A percentile compares a stretch with the other conserved stretches of the same genome.
Conservation (phyloP, 1,140 invertebrate species). For the Batillaria attramentaria region DNA sequence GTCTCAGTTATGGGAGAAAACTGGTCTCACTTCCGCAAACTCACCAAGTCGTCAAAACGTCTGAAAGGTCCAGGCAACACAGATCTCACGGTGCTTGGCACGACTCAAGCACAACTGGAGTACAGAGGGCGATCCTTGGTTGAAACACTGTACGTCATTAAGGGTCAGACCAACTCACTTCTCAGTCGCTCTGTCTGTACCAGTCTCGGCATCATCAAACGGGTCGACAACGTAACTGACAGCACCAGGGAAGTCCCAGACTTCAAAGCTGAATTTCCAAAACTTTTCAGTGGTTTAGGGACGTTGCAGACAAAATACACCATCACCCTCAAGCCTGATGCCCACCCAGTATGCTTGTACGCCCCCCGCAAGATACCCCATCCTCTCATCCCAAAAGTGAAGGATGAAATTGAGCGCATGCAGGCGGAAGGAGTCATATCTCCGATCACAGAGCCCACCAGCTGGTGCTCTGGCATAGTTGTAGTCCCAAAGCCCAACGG, state of each 20-base stretch:
- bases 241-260: not conserved
- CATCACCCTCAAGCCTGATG: not conserved
- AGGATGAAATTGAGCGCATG: not conserved
- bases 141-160: not conserved
- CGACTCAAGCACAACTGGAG: not conserved
- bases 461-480: constrained; percentile 11
- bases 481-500: constrained; percentile 35
- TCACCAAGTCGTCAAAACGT: not conserved
- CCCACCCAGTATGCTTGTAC: not conserved
- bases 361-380: not conserved
- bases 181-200: not conserved
- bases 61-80: constrained; percentile 1
- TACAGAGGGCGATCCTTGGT: not conserved
- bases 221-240: not conserved
- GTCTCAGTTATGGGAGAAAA: not conserved
- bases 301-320: not conserved
- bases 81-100: not conserved
- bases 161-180: not conserved
- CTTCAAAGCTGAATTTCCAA: not conserved
- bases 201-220: not conserved
- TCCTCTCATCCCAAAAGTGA: not conserved
- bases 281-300: not conserved
- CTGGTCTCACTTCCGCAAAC: not conserved
- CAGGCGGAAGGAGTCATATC: not conserved
- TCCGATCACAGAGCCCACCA: constrained; percentile 11